Conservation (phyloP, 2,888 invertebrate genomes). For the Synanthedon formicaeformis region DNA sequence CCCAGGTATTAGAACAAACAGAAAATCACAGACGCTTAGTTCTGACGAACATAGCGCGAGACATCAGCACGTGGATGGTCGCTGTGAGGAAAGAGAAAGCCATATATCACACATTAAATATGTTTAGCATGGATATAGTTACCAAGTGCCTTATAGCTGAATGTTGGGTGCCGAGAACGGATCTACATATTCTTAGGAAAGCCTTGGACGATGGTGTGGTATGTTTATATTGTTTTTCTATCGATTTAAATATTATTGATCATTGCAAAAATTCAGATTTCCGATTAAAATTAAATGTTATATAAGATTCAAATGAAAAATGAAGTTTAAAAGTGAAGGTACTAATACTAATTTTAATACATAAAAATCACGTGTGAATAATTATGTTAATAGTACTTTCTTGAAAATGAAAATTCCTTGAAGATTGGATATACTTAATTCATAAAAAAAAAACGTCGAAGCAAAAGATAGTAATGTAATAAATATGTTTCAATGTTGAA, state of each 20-base stretch:
- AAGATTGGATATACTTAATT: too few species aligned
- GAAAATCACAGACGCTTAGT: slow-evolving; percentile 89
- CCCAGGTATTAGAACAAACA: slow-evolving; percentile 85
- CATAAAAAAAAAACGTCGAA: too few species aligned
- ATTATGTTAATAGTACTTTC: too few species aligned
- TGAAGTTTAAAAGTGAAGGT: too few species aligned
- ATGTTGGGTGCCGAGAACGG: slow-evolving; percentile 85
- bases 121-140: slow-evolving; percentile 91
- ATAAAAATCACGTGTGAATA: too few species aligned
- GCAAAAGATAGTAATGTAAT: too few species aligned
- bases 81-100: slow-evolving; percentile 92
- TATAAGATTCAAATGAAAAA: too few species aligned
- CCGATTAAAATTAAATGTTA: too few species aligned
- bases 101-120: slow-evolving; percentile 92
- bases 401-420: too few species aligned
- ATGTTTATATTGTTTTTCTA: slow-evolving; percentile 19
- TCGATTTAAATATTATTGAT: too few species aligned
- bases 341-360: too few species aligned
- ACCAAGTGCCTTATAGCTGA: slow-evolving; percentile 92
- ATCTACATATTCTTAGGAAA: slow-evolving; percentile 78
- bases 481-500: too few species aligned
- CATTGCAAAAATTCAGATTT: not conserved
- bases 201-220: slow-evolving; percentile 87
- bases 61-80: slow-evolving; percentile 89
- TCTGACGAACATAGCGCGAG: slow-evolving; percentile 85